Evolutionary conservation across 2,888 invertebrate species (phyloP), one percentile per base, ranked within the genome.

Genomic region (Pseudolycoriella hygida): DNA sequence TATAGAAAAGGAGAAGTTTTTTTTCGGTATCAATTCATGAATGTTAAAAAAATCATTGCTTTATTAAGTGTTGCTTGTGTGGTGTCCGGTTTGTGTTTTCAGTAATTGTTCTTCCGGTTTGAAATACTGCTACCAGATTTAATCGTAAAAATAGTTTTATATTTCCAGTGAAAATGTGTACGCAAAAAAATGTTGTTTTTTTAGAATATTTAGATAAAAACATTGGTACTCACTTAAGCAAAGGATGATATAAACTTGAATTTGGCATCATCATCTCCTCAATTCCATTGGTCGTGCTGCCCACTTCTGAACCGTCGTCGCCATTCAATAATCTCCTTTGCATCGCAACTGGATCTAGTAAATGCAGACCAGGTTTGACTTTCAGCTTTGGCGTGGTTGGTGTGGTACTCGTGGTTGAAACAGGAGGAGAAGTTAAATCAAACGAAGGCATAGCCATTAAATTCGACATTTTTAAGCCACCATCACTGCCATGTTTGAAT

Each of bases 221-320:
- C n/a, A n/a, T n/a, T n/a, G n/a, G n/a, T n/a, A 72, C 76, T 79
- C 69, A 86, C 85, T 82, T 85, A 62, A 86, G 86, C 42, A 86
- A 70, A 45, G 86, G 86, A 68, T 86, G 85, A 86, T 86, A 86
- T 43, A 86, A 67, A 51, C 80, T 79, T 55, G 77, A 73, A 54
- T 77, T 74, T 42, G 76, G 69, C 51, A 73, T 72, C 47, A 64
- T 55, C 54, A 58, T 55, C 49, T 67, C 68, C 46, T 75, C 76
- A 4, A 73, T 68, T 47, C 70, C 70, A 52, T 71, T 71, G 43
- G 75, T 76, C 38, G 76, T 76, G 60, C 76, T 76, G 52, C 76
- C 76, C 38, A 76, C 74, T 59, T 77, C 77, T 2, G 74, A 68
- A 54, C 66, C 56, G 32, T 71, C 71, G 34, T 76, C 76, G 45